Evolutionary conservation across 2,797 vertebrate species (phyloP).

Genomic region (Masticophis lateralis): DNA sequence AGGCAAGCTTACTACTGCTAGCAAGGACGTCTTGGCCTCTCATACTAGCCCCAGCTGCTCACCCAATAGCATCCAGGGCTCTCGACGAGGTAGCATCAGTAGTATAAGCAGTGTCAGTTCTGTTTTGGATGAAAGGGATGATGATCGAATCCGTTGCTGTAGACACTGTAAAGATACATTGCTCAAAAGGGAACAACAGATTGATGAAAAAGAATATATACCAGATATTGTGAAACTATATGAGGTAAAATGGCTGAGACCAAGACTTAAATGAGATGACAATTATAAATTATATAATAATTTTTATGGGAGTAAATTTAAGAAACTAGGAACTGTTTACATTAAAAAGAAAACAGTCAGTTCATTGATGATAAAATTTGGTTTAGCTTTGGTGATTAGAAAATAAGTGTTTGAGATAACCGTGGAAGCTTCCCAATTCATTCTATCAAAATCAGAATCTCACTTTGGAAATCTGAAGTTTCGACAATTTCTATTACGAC

Average conservation of each 20-base stretch:
- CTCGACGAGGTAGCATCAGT: slow-evolving; percentile 90
- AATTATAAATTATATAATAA: neutral
- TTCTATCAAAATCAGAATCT: neutral
- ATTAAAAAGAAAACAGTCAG: neutral
- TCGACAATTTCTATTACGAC: neutral
- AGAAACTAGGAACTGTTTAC: neutral
- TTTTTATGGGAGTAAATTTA: neutral
- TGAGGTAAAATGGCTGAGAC: slow-evolving; percentile 72
- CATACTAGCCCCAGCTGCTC: slow-evolving; percentile 82
- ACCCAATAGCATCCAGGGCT: slow-evolving; percentile 76
- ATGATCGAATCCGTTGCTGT: slow-evolving; percentile 93
- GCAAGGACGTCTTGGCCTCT: slow-evolving; percentile 81
- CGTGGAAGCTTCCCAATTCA: neutral
- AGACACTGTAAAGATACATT: slow-evolving; percentile 90
- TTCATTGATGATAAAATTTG: neutral
- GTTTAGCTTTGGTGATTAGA: neutral
- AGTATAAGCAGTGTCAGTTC: slow-evolving; percentile 92
- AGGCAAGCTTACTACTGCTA: slow-evolving; percentile 92
- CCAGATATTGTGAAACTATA: slow-evolving; percentile 91
- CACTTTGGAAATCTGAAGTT: neutral
- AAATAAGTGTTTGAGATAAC: neutral
- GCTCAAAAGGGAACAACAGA: slow-evolving; percentile 87
- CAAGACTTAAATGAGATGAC: neutral
- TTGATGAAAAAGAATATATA: slow-evolving; percentile 88
- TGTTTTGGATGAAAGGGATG: slow-evolving; percentile 92